Evolutionary conservation across 1,140 invertebrate species (phyloP), one percentile per base, ranked within the genome.

Genomic region (Fopius arisanus): DNA sequence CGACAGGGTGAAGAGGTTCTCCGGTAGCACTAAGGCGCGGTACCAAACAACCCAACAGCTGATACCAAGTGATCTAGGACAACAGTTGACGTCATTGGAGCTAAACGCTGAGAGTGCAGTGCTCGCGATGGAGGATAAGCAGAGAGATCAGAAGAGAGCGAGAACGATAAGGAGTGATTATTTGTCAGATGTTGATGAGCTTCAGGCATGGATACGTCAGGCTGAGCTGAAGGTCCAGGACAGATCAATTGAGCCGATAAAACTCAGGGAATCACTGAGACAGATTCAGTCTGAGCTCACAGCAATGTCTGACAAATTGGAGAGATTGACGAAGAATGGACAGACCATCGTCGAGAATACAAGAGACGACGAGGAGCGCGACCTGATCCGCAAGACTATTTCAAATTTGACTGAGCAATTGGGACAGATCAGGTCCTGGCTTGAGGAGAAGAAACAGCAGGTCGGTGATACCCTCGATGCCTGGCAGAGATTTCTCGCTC

Each of bases 381-480:
- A 93, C 75, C 83, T 94, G 51, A 92, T 97, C 59, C 90, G 91
- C 77, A 93, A 91, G 29, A 96, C 94, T 0, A 90, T 96, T 28
- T 89, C 91, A 59, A 92, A 91, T 74, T 84, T 96, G 28, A 92
- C 91, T 3, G 94, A 95, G 29, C 95, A 96, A 82, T 87, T 97
- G 80, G 89, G 90, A 40, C 93, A 95, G 75, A 90, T 97, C 0
- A 92, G 89, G 77, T 90, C 90, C 62, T 93, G 92, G 90, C 84
- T 96, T 66, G 95, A 96, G 70, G 94, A 95, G 77, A 94, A 94
- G 86, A 94, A 93, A 81, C 91, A 93, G 78, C 90, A 95, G 81
- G 92, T 98, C 28, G 94, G 94, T 28, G 96, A 97, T 81, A 94
- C 94, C 29, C 89, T 96, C 75, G 96, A 97, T 79, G 93, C 96